Evolutionary conservation across 1,140 invertebrate species (phyloP), one percentile per base, ranked within the genome.

Genomic region (Aphaenogaster rudis): DNA sequence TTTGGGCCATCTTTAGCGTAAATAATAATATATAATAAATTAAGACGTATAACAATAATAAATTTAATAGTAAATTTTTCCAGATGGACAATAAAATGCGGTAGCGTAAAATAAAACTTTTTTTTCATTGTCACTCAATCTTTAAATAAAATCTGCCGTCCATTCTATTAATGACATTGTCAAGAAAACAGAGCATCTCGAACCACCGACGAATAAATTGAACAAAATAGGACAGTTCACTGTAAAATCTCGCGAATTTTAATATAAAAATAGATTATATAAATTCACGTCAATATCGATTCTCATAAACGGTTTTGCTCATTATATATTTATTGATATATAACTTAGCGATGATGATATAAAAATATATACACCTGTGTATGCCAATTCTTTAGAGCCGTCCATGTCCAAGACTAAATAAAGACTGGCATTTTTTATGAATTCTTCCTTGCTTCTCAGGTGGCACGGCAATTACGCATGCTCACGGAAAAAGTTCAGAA

Each of bases 371-470:
- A 39, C 36, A 81, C 79, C 79, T 81, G 79, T 11, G 15, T 45
- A 13, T 28, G 50, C 50, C 9, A 71, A 13, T 71, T 57, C 17
- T 42, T 81, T 36, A 57, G 79, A 71, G 15, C 21, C 33, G n/a
- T 71, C 64, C 64, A 81, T 81, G 50, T 57, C 36, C 1, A 67
- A 71, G 50, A 0, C 50, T 71, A 48, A 42, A 81, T 21, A 39
- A 8, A 71, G 79, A 81, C 79, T 81, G 79, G 28, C 21, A 45
- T 59, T 80, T 81, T 81, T 71, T 71, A 57, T 81, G 28, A 81
- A 81, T 71, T 45, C 2, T 81, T 39, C 9, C 66, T 81, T 28
- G 39, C 11, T 4, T 48, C 39, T 57, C 15, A 66, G 11, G 8
- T 11, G 4, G 36, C 13, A 21, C n/a, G 39, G 28, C 33, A 39